phyloP scores from a whole-genome alignment of 1,140 invertebrate genomes.

The Bombus confusus region DNA sequence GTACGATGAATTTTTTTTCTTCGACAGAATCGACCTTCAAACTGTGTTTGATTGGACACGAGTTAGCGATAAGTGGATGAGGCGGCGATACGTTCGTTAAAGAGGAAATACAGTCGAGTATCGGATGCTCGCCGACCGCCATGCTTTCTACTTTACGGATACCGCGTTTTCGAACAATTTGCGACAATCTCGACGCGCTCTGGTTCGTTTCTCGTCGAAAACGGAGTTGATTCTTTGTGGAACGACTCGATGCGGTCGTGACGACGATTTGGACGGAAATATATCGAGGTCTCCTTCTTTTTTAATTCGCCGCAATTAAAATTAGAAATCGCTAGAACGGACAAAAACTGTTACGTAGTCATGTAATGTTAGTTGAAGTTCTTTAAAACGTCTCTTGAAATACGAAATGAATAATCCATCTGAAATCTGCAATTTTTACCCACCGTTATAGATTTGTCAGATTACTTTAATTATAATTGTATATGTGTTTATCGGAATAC shows the following conservation, averaged over 20 bases:
- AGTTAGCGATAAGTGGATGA: not conserved
- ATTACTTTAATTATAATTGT: not conserved
- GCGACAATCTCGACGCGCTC: conserved; percentile 66
- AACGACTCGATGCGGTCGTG: not conserved
- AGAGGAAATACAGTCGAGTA: not conserved
- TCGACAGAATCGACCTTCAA: not conserved
- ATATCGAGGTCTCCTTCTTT: not conserved
- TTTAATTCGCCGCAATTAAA: not conserved
- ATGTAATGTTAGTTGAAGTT: no score
- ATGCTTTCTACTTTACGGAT: conserved; percentile 65
- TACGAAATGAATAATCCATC: not conserved
- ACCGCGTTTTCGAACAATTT: conserved; percentile 62
- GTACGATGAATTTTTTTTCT: not conserved
- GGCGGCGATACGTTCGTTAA: not conserved
- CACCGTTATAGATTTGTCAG: not conserved
- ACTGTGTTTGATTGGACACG: not conserved
- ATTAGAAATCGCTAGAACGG: no score
- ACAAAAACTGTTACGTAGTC: no score
- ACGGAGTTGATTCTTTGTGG: not conserved
- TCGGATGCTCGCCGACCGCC: conserved; percentile 16
- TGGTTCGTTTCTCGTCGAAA: conserved; percentile 58
- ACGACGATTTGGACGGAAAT: not conserved
- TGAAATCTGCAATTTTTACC: not conserved
- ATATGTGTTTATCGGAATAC: not conserved
- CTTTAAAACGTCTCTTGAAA: not conserved